A percentile compares a stretch with the other conserved stretches of the same genome.
Conservation (phyloP, 35 echinoderm and acorn worm species). For the Apostichopus japonicus region DNA sequence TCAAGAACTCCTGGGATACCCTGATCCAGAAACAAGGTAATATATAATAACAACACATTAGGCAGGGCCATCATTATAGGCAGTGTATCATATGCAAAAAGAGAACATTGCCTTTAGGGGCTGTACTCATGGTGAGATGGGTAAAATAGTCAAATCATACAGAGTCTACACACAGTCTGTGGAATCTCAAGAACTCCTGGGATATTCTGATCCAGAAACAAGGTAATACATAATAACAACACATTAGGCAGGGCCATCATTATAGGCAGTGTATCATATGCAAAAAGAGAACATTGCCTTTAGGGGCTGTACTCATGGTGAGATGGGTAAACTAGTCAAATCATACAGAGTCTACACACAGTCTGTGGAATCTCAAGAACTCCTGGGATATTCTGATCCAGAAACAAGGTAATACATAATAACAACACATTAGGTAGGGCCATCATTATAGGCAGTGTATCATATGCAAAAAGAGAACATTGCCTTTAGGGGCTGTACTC, state of each 20-base stretch:
- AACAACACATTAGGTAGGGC: too few species aligned
- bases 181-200: conserved; percentile 85
- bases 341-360: conserved; percentile 84
- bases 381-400: conserved; percentile 81
- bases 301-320: conserved; percentile 53
- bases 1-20: conserved; percentile 80
- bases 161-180: conserved; percentile 89
- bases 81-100: too few species aligned
- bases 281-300: too few species aligned
- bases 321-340: conserved; percentile 80
- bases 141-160: conserved; percentile 77
- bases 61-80: not conserved
- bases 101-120: too few species aligned
- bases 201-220: conserved; percentile 74
- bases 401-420: conserved; percentile 62
- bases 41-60: not conserved
- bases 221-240: conserved; percentile 51
- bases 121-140: conserved; percentile 87
- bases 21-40: conserved; percentile 81
- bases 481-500: not conserved
- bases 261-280: not conserved
- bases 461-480: too few species aligned
- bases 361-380: conserved; percentile 87
- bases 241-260: not conserved
- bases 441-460: too few species aligned